Base-by-base conservation (phyloP, 2,888 invertebrate species). In the Saturnia pavonia region DNA sequence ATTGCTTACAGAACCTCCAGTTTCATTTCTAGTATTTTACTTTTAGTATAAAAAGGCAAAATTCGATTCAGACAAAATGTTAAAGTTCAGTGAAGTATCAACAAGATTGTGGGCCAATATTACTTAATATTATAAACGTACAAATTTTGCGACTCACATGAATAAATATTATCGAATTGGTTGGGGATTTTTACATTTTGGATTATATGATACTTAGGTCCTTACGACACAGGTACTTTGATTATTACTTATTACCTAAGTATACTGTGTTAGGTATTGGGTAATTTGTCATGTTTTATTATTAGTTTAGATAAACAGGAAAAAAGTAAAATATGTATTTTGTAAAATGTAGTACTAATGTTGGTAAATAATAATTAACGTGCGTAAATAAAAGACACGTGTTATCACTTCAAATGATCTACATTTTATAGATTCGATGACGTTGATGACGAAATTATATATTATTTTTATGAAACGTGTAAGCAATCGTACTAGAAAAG, bases 11-110 rank as follows among this genome's bases (percentile, higher is more conserved):
- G n/a, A 40, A 12, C 19, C 65, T 65, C 40, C 16, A 65, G 22
- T 40, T n/a, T 65, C 40, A 65, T 40, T 12, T 40, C n/a, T 19
- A 65, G 65, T 65, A 65, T 65, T 65, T 40, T 19, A 27, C 65
- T 40, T n/a, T 7, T 34, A 40, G 22, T 63, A 14, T 27, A 14
- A 63, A 27, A 63, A 34, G 27, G 27, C 16, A 12, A 27, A 27
- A 16, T 16, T 43, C 22, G 2, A 27, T 34, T 27, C n/a, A 34
- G 34, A n/a, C 4, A 34, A 34, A 63, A 63, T 63, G 12, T 7
- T 34, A 34, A 40, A 65, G 40, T 65, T 40, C 6, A 65, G 2
- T 19, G 40, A 65, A 65, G 65, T 34, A 63, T 40, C 14, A 40
- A 9, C 40, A 16, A n/a, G n/a, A n/a, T 65, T 65, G 0, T 11